phyloP scores from a whole-genome alignment of 2,888 invertebrate genomes.

The Sarcophaga carnaria region DNA sequence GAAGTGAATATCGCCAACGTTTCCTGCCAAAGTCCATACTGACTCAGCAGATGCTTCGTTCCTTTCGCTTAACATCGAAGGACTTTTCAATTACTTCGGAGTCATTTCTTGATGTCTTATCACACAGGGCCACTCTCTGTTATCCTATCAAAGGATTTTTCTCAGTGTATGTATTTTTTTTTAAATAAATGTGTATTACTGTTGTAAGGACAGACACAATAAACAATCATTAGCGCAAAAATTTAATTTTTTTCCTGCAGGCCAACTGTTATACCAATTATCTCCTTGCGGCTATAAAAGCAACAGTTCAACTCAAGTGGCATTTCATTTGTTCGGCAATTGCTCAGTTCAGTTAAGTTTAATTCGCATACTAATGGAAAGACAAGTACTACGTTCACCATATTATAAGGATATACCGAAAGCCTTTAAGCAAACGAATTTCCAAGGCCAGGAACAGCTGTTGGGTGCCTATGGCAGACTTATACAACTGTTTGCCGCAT shows the following conservation, averaged over 20 bases:
- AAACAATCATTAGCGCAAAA: not conserved
- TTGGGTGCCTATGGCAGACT: constrained; percentile 73
- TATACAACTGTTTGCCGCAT: constrained; percentile 72
- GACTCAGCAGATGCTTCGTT: too few relatives aligned
- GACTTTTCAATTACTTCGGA: too few relatives aligned
- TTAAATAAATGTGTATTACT: not conserved
- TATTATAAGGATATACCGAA: constrained; percentile 47
- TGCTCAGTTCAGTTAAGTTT: not conserved
- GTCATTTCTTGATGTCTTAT: too few relatives aligned
- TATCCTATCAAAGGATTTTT: not conserved
- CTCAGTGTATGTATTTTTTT: not conserved
- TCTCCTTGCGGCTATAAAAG: constrained; percentile 24
- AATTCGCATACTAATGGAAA: not conserved
- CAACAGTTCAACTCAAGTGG: not conserved
- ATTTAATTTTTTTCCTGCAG: not conserved
- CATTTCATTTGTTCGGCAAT: not conserved
- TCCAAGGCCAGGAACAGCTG: not conserved
- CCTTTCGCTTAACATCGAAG: too few relatives aligned
- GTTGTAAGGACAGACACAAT: not conserved
- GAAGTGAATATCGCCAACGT: too few relatives aligned
- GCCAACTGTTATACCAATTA: not conserved
- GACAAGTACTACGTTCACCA: constrained; percentile 41
- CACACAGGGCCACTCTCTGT: too few relatives aligned
- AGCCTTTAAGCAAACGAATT: constrained; percentile 15
- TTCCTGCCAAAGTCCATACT: too few relatives aligned